These are phyloP conservation scores for Hypocryptadius cinnamomeus DNA, from an alignment of 2,113 vertebrate genomes.

Conservation along the genomic window DNA sequence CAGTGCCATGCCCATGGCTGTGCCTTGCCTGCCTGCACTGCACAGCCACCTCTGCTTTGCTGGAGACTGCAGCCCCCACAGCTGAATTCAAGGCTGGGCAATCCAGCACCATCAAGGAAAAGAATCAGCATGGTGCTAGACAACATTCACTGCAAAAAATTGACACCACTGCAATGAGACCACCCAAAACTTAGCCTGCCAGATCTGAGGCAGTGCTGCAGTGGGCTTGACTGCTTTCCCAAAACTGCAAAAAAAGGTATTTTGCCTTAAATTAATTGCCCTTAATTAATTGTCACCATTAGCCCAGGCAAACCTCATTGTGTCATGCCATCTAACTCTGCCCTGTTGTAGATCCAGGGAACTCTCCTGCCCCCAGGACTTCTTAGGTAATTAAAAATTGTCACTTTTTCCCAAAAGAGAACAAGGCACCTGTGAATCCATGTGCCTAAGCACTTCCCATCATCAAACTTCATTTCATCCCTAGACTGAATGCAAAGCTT, in stretches of 20 bases:
- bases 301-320: background rate
- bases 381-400: background rate
- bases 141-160: background rate
- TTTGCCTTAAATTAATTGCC: background rate
- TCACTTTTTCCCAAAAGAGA: background rate
- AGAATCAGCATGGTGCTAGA: background rate
- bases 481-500: background rate
- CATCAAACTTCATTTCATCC: background rate
- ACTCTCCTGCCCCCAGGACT: background rate
- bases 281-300: background rate
- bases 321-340: background rate
- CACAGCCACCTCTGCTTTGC: background rate
- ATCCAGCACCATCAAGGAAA: background rate
- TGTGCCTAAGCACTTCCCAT: background rate
- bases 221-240: background rate
- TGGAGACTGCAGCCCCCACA: background rate
- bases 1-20: rapidly evolving
- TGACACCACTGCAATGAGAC: background rate
- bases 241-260: background rate
- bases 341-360: background rate
- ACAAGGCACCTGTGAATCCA: background rate
- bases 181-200: background rate
- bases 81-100: background rate
- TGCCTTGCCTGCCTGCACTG: background rate
- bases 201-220: background rate